phyloP scores from a whole-genome alignment of 2,888 invertebrate genomes.

The Pandemis cinnamomeana region DNA sequence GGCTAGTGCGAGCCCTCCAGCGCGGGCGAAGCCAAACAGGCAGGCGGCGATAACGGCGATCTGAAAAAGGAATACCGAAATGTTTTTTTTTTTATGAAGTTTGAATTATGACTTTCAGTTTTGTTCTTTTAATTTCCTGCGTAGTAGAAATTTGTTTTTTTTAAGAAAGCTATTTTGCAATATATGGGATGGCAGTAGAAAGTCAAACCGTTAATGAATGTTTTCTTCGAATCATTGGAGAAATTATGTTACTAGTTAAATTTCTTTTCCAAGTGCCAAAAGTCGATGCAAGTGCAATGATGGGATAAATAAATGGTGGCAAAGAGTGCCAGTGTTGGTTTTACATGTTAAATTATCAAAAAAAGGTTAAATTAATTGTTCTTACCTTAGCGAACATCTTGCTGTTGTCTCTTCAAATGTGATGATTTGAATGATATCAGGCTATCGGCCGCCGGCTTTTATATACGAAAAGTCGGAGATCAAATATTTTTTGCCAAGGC shows the following conservation, averaged over 20 bases:
- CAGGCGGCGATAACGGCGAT: slow-evolving; percentile 55
- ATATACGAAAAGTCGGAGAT: slow-evolving; percentile 65
- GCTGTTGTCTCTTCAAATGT: slow-evolving; percentile 58
- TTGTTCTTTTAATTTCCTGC: too few relatives aligned
- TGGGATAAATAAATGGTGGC: neutral
- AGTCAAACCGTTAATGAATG: too few relatives aligned
- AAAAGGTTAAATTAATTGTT: neutral
- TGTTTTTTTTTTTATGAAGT: neutral
- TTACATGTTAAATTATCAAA: neutral
- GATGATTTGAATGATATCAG: slow-evolving; percentile 61
- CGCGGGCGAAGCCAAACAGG: slow-evolving; percentile 59
- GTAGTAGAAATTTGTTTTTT: too few relatives aligned
- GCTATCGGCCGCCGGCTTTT: slow-evolving; percentile 63
- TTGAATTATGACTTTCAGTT: neutral
- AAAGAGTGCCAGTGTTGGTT: neutral
- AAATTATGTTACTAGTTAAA: neutral
- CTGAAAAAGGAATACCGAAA: slow-evolving; percentile 47
- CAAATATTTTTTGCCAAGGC: slow-evolving; percentile 61
- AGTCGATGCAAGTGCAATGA: neutral
- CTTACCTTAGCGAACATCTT: slow-evolving; percentile 69
- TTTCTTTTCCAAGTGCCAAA: neutral
- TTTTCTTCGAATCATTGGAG: neutral
- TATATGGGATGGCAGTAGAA: too few relatives aligned
- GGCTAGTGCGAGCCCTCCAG: slow-evolving; percentile 50
- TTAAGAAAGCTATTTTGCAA: too few relatives aligned